Conservation (phyloP, 92 coral and sea anemone genomes). For the Zoanthus sociatus region DNA sequence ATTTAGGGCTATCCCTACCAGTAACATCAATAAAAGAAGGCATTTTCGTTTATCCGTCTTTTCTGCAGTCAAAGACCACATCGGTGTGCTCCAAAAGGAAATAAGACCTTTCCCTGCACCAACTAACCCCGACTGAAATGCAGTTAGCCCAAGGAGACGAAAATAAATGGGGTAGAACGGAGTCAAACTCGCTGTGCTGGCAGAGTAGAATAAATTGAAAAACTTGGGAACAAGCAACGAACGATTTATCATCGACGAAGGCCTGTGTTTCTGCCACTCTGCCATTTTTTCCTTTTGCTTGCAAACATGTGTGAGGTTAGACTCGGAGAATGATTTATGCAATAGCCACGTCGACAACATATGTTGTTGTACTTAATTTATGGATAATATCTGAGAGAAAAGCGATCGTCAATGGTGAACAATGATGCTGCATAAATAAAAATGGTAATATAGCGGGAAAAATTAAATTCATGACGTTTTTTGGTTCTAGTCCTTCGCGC, state of each 20-base stretch:
- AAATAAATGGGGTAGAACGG: slow-evolving; percentile 97
- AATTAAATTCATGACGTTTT: slow-evolving; percentile 30
- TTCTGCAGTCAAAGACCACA: slow-evolving; percentile 74
- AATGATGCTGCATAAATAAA: neutral
- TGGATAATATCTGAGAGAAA: slow-evolving; percentile 31
- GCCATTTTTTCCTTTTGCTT: neutral
- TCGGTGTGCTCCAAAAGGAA: slow-evolving; percentile 85
- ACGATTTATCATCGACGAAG: slow-evolving; percentile 70
- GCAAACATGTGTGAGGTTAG: neutral
- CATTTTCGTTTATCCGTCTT: slow-evolving; percentile 78
- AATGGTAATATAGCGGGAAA: slow-evolving; percentile 24
- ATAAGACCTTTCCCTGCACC: slow-evolving; percentile 78
- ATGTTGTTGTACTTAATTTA: slow-evolving; percentile 11
- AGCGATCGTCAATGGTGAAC: neutral
- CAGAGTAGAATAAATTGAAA: slow-evolving; percentile 75
- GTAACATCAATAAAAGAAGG: slow-evolving; percentile 63
- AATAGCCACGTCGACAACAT: slow-evolving; percentile 42
- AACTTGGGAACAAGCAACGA: slow-evolving; percentile 82
- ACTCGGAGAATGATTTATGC: slow-evolving; percentile 22
- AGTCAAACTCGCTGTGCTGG: slow-evolving; percentile 75
- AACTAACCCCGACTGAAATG: slow-evolving; percentile 89
- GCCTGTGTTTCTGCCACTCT: slow-evolving; percentile 32
- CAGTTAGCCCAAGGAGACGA: slow-evolving; percentile 93
- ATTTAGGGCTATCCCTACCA: slow-evolving; percentile 73
- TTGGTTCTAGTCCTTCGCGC: neutral